phyloP scores from a whole-genome alignment of 2,113 vertebrate species.

The Burhinus bistriatus region DNA sequence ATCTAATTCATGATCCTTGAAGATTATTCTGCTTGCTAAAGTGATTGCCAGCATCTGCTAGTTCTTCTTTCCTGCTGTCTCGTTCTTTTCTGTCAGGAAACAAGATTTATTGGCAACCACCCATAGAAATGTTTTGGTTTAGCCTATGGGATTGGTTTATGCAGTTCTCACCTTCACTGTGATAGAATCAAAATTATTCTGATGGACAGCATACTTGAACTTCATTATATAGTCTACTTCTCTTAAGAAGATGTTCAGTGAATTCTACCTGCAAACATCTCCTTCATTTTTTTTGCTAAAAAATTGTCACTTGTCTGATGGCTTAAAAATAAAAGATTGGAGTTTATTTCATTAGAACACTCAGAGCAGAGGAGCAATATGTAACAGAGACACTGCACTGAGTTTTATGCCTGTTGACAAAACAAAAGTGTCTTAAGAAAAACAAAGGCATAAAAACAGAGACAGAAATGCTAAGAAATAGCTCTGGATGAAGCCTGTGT shows the following conservation, averaged over 20 bases:
- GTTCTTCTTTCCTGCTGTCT: conserved; percentile 52
- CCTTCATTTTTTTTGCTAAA: background rate
- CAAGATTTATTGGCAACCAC: conserved; percentile 7
- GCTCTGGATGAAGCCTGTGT: background rate
- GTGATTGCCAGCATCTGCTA: conserved; percentile 30
- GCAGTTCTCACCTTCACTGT: conserved; percentile 1
- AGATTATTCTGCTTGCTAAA: conserved; percentile 37
- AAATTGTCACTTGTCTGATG: background rate
- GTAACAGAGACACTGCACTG: background rate
- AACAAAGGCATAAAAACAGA: background rate
- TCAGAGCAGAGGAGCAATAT: background rate
- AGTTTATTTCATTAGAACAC: background rate
- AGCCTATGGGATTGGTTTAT: conserved; percentile 33
- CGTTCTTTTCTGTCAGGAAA: conserved; percentile 41
- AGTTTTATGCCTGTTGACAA: background rate
- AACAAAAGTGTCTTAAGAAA: background rate
- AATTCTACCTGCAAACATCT: background rate
- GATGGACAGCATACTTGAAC: background rate
- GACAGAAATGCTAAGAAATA: background rate
- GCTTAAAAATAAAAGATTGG: background rate
- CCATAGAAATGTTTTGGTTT: conserved; percentile 22
- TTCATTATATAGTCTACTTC: background rate
- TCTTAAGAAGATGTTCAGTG: background rate
- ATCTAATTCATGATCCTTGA: conserved; percentile 41
- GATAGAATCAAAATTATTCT: conserved; percentile 5